Conservation (phyloP, 2,113 vertebrate species). For the Festucalex cinctus region DNA sequence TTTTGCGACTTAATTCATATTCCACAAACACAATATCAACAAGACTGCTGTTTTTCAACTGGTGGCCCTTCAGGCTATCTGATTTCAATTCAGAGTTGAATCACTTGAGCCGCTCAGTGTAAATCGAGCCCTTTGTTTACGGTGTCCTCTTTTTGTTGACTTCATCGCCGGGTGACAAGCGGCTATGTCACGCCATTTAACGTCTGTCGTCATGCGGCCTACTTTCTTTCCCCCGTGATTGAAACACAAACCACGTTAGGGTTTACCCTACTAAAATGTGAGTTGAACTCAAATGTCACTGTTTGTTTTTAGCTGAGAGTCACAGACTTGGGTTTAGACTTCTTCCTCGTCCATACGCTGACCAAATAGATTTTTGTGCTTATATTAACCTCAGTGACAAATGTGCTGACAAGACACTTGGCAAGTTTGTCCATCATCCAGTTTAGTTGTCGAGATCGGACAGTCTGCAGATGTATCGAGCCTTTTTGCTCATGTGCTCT, state of each 20-base stretch:
- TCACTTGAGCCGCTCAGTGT: not conserved
- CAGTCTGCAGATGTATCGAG: not conserved
- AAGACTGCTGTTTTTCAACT: too few relatives aligned
- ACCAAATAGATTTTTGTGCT: not conserved
- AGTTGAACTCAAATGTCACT: not conserved
- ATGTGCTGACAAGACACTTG: not conserved
- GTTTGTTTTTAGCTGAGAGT: not conserved
- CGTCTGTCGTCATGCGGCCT: not conserved
- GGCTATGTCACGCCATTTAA: not conserved
- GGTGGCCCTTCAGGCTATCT: not conserved
- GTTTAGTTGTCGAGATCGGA: not conserved
- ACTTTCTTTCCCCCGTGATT: not conserved
- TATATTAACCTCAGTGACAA: not conserved
- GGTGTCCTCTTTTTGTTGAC: not conserved
- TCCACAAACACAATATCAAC: too few relatives aligned
- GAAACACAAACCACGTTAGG: not conserved
- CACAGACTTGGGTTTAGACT: not conserved
- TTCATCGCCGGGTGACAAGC: not conserved
- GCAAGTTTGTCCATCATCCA: not conserved
- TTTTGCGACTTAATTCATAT: too few relatives aligned
- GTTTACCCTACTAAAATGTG: not conserved
- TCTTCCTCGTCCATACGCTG: not conserved
- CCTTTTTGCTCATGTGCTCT: constrained; percentile 7
- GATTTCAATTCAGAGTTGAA: not conserved
- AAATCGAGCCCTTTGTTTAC: not conserved